Base-by-base conservation (phyloP, 2,888 invertebrate genomes). In the Ditula angustiorana region DNA sequence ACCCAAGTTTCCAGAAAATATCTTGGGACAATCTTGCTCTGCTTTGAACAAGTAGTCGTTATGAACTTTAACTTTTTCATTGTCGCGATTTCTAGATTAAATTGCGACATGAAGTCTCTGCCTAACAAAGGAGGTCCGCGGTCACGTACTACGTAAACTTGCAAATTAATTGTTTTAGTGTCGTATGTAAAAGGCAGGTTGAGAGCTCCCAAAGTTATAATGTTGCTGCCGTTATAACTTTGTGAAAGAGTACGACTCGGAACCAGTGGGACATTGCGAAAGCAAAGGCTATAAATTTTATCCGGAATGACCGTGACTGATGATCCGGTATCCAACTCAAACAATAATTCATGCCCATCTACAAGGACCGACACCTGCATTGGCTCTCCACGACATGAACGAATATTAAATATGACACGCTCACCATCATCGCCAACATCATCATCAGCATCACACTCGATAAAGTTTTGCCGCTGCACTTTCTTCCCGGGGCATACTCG, bases 51-150 rank as follows among this genome's bases (percentile, higher is more conserved):
- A 8, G 13, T n/a, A 24, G 11, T 19, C 50, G 23, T 35, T 21
- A 28, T n/a, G n/a, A 8, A 16, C 0, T 30, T 8, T 24, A 30
- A 56, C 5, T 23, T 46, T 26, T 10, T 49, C 11, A 41, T 13
- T 21, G 35, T 10, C 3, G 13, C 13, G 2, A 61, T 52, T 23
- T 61, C 35, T 13, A 58, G 30, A 16, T 58, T 21, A 50, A 62
- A 62, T n/a, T 37, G 11, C 1, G 33, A 33, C 44, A 61, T 66
- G 35, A 66, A 66, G 41, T 61, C 61, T 11, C 61, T 50, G n/a
- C 47, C 58, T 10, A 66, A 13, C 21, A 66, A 44, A 1, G 46
- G 44, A 2, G 61, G 57, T 2, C 53, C 57, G 4, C 26, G 47
- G 0, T 37, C 24, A 5, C 44, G 37, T 16, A 55, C 55, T 2